Percentiles rank a stretch among this genome's conserved stretches.
phyloP scores from a whole-genome alignment of 2,113 vertebrate genomes.

The Eidolon helvum region DNA sequence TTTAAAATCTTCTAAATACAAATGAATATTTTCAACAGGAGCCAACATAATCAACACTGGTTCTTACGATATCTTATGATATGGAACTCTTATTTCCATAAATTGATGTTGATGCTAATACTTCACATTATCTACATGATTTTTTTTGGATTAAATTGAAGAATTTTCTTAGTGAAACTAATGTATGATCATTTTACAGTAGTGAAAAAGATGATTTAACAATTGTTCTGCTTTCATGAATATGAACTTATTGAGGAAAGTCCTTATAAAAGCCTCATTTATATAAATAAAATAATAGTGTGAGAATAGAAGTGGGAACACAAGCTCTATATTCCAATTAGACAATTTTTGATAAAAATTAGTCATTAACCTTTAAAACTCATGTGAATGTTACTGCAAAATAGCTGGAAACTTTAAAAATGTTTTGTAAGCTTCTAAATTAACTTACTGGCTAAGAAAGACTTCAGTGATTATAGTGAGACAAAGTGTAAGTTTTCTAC shows the following conservation, averaged over 20 bases:
- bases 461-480: background rate
- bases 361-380: slow-evolving; percentile 29
- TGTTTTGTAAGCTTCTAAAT: slow-evolving; percentile 1
- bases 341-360: slow-evolving; percentile 24
- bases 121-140: background rate
- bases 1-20: background rate
- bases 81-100: background rate
- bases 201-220: background rate
- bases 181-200: slow-evolving; percentile 15
- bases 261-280: background rate
- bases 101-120: background rate
- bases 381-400: background rate
- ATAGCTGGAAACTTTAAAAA: slow-evolving; percentile 19
- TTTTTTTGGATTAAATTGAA: background rate
- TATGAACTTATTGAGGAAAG: background rate
- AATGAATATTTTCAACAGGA: slow-evolving; percentile 7
- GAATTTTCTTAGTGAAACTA: slow-evolving; percentile 21
- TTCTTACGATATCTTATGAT: background rate
- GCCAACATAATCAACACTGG: background rate
- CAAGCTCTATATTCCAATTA: background rate
- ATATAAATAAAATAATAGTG: slow-evolving; percentile 27
- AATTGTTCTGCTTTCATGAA: background rate
- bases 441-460: background rate
- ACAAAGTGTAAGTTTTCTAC: background rate
- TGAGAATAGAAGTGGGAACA: background rate